These are phyloP conservation scores for Subanguina moxae DNA, from an alignment of 1,140 invertebrate genomes.

Conservation along the genomic window DNA sequence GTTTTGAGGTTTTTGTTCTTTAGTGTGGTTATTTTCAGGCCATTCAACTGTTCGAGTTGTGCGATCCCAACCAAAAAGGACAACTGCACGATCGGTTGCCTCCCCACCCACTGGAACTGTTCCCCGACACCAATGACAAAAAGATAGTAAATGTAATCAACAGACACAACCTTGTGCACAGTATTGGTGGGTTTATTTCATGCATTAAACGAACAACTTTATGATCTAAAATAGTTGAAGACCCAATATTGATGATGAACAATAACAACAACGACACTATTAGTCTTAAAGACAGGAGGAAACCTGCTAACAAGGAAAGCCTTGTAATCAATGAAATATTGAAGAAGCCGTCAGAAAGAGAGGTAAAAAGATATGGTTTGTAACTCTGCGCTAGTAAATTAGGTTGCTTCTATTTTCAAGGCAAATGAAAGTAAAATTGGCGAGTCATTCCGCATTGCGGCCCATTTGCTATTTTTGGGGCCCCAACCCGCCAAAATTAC, in stretches of 20 bases:
- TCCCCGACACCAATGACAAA: constrained; percentile 33
- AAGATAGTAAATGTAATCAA: constrained; percentile 29
- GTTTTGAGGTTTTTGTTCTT: not conserved
- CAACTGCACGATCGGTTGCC: constrained; percentile 37
- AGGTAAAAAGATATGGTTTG: no score
- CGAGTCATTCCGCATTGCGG: no score
- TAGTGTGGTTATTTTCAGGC: constrained; percentile 29
- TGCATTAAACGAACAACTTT: not conserved
- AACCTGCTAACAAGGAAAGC: not conserved
- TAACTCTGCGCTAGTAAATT: no score
- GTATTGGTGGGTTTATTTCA: constrained; percentile 37
- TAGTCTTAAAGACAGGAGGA: constrained; percentile 6
- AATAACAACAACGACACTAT: not conserved
- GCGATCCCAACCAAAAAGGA: constrained; percentile 39
- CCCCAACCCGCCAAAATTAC: no score
- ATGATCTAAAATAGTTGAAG: constrained; percentile 4
- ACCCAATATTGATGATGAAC: constrained; percentile 8
- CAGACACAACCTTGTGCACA: constrained; percentile 36
- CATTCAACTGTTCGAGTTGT: constrained; percentile 40
- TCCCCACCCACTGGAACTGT: constrained; percentile 26
- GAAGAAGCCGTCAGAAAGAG: no score
- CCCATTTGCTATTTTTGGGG: no score
- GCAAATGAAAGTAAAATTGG: no score
- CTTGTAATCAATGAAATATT: constrained; percentile 1
- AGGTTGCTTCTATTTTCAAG: no score